phyloP scores from a whole-genome alignment of 1,140 invertebrate species.

The Camponotus pennsylvanicus region DNA sequence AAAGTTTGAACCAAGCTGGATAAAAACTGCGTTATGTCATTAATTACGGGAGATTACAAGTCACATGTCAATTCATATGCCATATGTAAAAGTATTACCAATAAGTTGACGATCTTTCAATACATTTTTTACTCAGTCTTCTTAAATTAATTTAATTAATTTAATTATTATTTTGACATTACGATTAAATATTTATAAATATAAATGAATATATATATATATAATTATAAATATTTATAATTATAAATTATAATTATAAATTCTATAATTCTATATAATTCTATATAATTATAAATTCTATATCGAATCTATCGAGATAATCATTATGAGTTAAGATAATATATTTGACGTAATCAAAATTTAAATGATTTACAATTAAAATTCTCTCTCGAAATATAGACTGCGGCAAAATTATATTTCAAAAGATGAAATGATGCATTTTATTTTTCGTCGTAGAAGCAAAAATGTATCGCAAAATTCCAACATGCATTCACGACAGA shows the following conservation, averaged over 20 bases:
- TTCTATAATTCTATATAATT: too few relatives aligned
- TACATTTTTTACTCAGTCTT: not conserved
- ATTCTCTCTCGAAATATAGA: not conserved
- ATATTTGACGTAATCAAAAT: not conserved
- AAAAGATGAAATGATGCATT: not conserved
- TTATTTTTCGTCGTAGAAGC: conserved; percentile 10
- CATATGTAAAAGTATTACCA: not conserved
- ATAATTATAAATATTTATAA: too few relatives aligned
- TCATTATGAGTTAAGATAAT: too few relatives aligned
- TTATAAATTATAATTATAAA: too few relatives aligned
- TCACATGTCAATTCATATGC: not conserved
- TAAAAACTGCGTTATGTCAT: not conserved
- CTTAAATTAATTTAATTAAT: not conserved
- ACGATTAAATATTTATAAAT: not conserved
- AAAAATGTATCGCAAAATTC: conserved; percentile 32
- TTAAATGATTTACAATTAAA: not conserved
- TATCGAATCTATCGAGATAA: not conserved
- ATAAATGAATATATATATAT: too few relatives aligned
- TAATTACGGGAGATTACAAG: conserved; percentile 3
- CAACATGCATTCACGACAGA: not conserved
- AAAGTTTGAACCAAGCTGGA: not conserved
- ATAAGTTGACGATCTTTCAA: not conserved
- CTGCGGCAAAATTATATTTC: not conserved
- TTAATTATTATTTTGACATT: not conserved
- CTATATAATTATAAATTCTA: not conserved